These are phyloP conservation scores for Protonemura montana DNA, from an alignment of 2,888 invertebrate genomes.

Conservation along the genomic window DNA sequence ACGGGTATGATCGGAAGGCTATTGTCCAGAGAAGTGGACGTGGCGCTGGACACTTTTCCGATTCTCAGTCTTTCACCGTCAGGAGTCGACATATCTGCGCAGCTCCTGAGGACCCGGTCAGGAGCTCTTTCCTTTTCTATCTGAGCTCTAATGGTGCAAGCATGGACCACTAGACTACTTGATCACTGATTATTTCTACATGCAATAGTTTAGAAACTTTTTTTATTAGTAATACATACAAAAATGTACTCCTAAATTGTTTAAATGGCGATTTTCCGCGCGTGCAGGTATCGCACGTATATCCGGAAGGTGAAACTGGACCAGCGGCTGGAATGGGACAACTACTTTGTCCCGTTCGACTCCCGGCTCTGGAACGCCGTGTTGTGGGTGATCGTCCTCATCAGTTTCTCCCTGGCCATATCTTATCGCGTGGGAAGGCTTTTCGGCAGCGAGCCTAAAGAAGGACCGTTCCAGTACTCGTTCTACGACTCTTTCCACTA, in stretches of 20 bases:
- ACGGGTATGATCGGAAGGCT: slow-evolving; percentile 53
- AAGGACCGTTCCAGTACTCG: slow-evolving; percentile 39
- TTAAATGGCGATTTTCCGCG: background rate
- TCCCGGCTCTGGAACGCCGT: slow-evolving; percentile 43
- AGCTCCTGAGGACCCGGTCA: slow-evolving; percentile 52
- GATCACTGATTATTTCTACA: too few species aligned
- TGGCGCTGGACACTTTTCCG: slow-evolving; percentile 53
- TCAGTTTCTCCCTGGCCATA: slow-evolving; percentile 37
- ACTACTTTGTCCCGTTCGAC: slow-evolving; percentile 45
- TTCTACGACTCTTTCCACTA: slow-evolving; percentile 43
- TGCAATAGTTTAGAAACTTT: too few species aligned
- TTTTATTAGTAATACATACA: too few species aligned
- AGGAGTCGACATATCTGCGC: slow-evolving; percentile 54
- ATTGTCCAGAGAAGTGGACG: slow-evolving; percentile 50
- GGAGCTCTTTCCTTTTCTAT: slow-evolving; percentile 50
- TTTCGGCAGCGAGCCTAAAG: slow-evolving; percentile 38
- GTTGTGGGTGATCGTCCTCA: slow-evolving; percentile 25
- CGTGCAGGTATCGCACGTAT: slow-evolving; percentile 44
- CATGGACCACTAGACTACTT: too few species aligned
- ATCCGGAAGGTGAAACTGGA: slow-evolving; percentile 30
- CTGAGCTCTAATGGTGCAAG: too few species aligned
- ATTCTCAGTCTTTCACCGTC: slow-evolving; percentile 51
- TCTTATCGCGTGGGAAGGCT: slow-evolving; percentile 39
- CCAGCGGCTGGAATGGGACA: slow-evolving; percentile 40
- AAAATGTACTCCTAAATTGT: background rate